Conservation (phyloP, 2,113 vertebrate species). For the Python bivittatus region DNA sequence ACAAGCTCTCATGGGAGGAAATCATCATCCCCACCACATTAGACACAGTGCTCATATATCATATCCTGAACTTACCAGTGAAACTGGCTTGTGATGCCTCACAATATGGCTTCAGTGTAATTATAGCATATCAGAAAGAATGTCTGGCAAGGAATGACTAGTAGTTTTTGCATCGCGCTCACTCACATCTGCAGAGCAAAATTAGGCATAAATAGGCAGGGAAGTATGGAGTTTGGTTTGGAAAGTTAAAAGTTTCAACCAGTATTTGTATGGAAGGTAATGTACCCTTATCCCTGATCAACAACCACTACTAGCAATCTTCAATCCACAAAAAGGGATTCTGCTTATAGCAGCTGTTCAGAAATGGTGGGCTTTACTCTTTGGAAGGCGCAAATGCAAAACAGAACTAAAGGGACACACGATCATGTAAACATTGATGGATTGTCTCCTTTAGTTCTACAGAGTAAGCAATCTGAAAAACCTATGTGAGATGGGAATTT, state of each 20-base stretch:
- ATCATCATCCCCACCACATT: not conserved
- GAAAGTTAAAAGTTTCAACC: not conserved
- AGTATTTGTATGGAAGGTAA: not conserved
- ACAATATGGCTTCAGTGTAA: not conserved
- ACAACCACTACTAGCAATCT: not conserved
- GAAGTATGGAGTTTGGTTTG: not conserved
- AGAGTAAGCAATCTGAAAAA: not conserved
- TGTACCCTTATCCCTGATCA: not conserved
- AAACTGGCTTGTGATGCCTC: not conserved
- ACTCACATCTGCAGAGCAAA: not conserved
- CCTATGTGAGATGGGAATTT: too few relatives aligned
- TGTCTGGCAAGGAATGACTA: not conserved
- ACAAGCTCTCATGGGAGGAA: not conserved
- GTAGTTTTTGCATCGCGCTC: not conserved
- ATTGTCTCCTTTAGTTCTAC: not conserved
- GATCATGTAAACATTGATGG: not conserved
- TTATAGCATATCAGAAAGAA: not conserved
- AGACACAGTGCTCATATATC: not conserved
- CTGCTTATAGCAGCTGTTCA: not conserved
- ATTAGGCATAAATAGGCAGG: not conserved
- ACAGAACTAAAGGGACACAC: not conserved
- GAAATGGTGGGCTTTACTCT: not conserved
- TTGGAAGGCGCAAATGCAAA: not conserved
- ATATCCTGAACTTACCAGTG: not conserved
- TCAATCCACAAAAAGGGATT: not conserved